Conservation (phyloP, 92 coral and sea anemone genomes). For the Porites divaricata region DNA sequence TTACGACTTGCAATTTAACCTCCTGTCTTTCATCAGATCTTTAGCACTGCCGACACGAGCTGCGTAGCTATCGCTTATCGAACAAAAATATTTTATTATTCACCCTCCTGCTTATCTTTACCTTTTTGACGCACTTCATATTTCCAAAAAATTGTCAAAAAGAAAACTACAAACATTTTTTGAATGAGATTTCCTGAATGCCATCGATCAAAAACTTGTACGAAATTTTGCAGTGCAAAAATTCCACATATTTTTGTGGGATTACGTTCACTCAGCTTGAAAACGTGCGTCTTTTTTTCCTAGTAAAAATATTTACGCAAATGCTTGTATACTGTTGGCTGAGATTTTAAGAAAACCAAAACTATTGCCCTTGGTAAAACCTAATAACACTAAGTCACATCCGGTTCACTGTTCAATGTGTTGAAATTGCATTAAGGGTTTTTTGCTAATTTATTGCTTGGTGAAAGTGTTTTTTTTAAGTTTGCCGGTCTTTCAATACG, state of each 20-base stretch:
- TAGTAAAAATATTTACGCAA: slow-evolving; percentile 36
- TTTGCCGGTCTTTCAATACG: slow-evolving; percentile 52
- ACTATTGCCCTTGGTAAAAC: neutral
- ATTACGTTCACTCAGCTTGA: slow-evolving; percentile 3
- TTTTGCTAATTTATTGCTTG: slow-evolving; percentile 4
- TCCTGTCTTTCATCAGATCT: slow-evolving; percentile 44
- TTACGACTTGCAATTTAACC: slow-evolving; percentile 11
- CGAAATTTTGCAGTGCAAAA: slow-evolving; percentile 14
- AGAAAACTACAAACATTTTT: neutral
- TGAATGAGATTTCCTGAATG: neutral
- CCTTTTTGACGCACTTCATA: neutral
- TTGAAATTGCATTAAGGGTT: slow-evolving; percentile 32
- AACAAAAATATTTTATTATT: slow-evolving; percentile 2
- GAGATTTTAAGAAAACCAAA: neutral
- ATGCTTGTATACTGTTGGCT: neutral
- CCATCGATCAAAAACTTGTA: neutral
- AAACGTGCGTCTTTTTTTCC: neutral
- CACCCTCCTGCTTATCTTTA: neutral
- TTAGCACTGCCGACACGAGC: slow-evolving; percentile 19
- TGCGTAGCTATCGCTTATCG: too few relatives aligned
- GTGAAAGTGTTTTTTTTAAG: slow-evolving; percentile 32
- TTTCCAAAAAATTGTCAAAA: neutral
- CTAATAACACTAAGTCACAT: slow-evolving; percentile 17
- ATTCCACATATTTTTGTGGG: slow-evolving; percentile 19
- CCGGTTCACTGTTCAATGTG: slow-evolving; percentile 32